These are phyloP conservation scores for Paracentrotus lividus DNA, from an alignment of 53 echinoderm and acorn worm genomes.

Conservation along the genomic window DNA sequence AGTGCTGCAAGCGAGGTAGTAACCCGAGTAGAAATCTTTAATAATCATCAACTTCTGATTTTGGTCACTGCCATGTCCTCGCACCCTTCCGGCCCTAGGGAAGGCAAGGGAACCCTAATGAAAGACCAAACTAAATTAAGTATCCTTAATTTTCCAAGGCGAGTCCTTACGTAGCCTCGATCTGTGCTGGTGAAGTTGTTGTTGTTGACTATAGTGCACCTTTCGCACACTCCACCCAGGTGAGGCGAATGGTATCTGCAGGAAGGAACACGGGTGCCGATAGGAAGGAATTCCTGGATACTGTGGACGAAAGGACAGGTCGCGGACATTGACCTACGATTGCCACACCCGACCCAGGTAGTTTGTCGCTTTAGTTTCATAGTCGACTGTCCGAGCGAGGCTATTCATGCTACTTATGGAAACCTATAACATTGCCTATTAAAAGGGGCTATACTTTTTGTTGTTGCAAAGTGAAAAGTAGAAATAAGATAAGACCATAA, in stretches of 20 bases:
- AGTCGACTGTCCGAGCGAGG: no score
- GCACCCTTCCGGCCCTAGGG: constrained; percentile 8
- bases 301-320: no score
- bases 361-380: no score
- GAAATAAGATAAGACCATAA: not conserved
- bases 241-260: no score
- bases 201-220: no score
- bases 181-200: no score
- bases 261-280: no score
- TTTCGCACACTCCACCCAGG: no score
- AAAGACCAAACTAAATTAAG: constrained; percentile 54
- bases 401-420: not conserved
- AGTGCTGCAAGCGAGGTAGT: constrained; percentile 10
- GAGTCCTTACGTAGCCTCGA: not conserved
- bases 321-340: no score
- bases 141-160: not conserved
- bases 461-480: no score
- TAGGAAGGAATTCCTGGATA: no score
- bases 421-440: not conserved
- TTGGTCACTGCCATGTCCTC: not conserved
- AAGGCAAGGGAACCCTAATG: not conserved
- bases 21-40: constrained; percentile 44
- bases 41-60: constrained; percentile 14
- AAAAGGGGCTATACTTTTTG: not conserved
- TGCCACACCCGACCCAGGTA: no score